Evolutionary conservation across 2,888 invertebrate genomes (phyloP), one percentile per base, ranked within the genome.

Genomic region (Apamea epomidion): DNA sequence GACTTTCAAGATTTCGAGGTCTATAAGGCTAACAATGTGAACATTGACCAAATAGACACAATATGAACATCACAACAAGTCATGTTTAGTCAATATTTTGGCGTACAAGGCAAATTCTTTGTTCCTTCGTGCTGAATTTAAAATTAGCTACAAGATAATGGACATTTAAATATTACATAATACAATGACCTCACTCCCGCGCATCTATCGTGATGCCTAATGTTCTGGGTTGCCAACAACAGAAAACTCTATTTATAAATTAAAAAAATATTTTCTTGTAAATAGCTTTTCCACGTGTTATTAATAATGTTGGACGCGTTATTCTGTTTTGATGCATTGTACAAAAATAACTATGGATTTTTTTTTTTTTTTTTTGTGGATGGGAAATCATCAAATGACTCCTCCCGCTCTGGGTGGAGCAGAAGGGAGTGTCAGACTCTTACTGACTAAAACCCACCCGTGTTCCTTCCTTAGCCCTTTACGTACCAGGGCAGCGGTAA

Each of bases 151-250:
- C 72, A 87, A 75, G 74, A 82, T 84, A 84, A 79, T 77, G 67
- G 69, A 65, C 76, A 82, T 82, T 88, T 82, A 82, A 86, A 88
- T 80, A 86, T 88, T 89, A 87, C 88, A 87, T 84, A 88, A 88
- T 67, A 76, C 85, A 84, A 84, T 89, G 90, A 90, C 88, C 87
- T 88, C 90, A 85, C 82, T 82, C 69, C 73, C 68, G 82, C 87
- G 78, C 82, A 74, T 87, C 79, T 69, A 79, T 77, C 76, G 68
- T n/a, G 71, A 16, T 58, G 76, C 64, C 71, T 83, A 74, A 70
- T 65, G 76, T 68, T 76, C 37, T 37, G 76, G 16, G 85, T 85
- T 82, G 75, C 85, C 74, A 84, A 70, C 45, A 70, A 70, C 45
- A 76, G 0, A 29, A 71, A 67, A n/a, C 29, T 48, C 58, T 12